These are phyloP conservation scores for Scaptodrosophila latifasciaeformis DNA, from an alignment of 2,888 invertebrate genomes.

Conservation along the genomic window DNA sequence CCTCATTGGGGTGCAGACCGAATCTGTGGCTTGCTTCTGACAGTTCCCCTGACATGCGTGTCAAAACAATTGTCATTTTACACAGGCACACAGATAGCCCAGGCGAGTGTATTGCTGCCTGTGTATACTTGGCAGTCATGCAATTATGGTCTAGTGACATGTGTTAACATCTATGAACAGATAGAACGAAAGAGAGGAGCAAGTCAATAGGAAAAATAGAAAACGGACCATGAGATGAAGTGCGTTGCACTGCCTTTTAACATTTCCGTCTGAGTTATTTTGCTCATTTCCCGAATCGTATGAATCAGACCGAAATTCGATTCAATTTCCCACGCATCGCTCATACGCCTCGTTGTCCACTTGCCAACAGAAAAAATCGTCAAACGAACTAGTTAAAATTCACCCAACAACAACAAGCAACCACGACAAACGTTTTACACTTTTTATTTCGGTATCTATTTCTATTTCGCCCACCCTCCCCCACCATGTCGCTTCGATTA, in stretches of 20 bases:
- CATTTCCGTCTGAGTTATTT: conserved; percentile 57
- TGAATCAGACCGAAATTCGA: too few species aligned
- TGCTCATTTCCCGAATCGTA: conserved; percentile 51
- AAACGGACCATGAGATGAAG: too few species aligned
- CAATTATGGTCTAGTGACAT: conserved; percentile 57
- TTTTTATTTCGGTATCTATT: conserved; percentile 1
- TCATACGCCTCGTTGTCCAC: neutral
- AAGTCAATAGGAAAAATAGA: too few species aligned
- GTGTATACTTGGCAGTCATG: conserved; percentile 24
- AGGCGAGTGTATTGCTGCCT: neutral
- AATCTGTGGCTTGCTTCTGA: conserved; percentile 28
- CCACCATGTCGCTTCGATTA: conserved; percentile 55
- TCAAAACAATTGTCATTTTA: conserved; percentile 60
- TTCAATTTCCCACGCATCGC: conserved; percentile 3
- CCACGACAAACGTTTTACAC: neutral
- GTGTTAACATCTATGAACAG: conserved; percentile 43
- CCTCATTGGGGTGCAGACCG: too few species aligned
- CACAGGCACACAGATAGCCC: too few species aligned
- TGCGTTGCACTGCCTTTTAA: conserved; percentile 23
- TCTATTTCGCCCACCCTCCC: conserved; percentile 7
- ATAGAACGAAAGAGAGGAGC: neutral
- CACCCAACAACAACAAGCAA: neutral
- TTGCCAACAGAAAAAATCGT: too few species aligned
- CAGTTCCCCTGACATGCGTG: conserved; percentile 40
- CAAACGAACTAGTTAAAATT: neutral